Conservation (phyloP, 2,113 vertebrate genomes). For the Peromyscus californicus region DNA sequence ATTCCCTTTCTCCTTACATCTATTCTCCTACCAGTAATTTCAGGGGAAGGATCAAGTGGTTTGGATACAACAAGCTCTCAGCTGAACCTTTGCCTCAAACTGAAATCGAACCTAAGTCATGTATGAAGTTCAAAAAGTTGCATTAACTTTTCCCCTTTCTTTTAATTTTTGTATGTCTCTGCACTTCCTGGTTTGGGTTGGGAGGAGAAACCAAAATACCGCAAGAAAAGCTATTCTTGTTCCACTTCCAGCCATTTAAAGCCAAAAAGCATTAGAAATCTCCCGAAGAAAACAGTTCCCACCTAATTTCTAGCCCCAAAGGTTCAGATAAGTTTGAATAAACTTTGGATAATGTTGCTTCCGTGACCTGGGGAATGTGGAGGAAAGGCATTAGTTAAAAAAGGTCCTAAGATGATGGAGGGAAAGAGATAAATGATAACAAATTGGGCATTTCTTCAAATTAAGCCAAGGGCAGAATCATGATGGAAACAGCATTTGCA, state of each 20-base stretch:
- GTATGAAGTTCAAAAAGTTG: slow-evolving; percentile 85
- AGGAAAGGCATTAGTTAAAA: slow-evolving; percentile 42
- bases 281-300: slow-evolving; percentile 83
- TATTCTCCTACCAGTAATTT: slow-evolving; percentile 68
- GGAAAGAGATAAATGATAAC: slow-evolving; percentile 63
- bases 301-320: slow-evolving; percentile 81
- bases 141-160: slow-evolving; percentile 85
- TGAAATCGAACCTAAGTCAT: slow-evolving; percentile 84
- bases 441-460: slow-evolving; percentile 49
- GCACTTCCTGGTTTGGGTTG: slow-evolving; percentile 85
- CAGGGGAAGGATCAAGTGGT: slow-evolving; percentile 78
- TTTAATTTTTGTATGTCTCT: slow-evolving; percentile 86
- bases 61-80: slow-evolving; percentile 81
- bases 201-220: slow-evolving; percentile 87
- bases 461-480: slow-evolving; percentile 19
- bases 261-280: slow-evolving; percentile 84
- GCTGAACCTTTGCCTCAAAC: slow-evolving; percentile 82
- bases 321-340: slow-evolving; percentile 84
- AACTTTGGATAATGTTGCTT: slow-evolving; percentile 77
- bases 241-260: slow-evolving; percentile 82
- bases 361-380: slow-evolving; percentile 62
- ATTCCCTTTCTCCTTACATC: slow-evolving; percentile 39
- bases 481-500: slow-evolving; percentile 30
- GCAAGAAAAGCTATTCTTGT: slow-evolving; percentile 87
- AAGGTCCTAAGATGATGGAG: slow-evolving; percentile 17